Evolutionary conservation across 1,140 invertebrate genomes (phyloP).

Genomic region (Nilaparvata lugens): DNA sequence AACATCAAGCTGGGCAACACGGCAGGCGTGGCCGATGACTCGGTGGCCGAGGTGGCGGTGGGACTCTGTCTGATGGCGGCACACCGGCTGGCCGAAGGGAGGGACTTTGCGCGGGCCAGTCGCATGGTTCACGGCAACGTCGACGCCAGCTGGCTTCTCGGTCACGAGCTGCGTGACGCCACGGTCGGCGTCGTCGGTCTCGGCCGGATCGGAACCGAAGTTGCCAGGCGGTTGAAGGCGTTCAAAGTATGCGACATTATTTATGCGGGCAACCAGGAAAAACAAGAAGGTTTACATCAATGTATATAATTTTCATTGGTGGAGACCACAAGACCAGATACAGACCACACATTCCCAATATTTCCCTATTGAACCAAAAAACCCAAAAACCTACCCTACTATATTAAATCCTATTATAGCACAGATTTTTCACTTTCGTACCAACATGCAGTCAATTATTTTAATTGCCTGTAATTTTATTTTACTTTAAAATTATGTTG

Average conservation of each 20-base stretch:
- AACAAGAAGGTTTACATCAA: no score
- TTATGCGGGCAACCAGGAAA: slow-evolving; percentile 57
- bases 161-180: slow-evolving; percentile 60
- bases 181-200: slow-evolving; percentile 80
- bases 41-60: background rate
- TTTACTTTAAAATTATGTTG: no score
- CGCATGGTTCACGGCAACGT: background rate
- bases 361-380: no score
- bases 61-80: background rate
- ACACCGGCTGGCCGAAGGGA: background rate
- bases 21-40: background rate
- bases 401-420: no score
- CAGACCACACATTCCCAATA: no score
- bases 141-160: slow-evolving; percentile 30
- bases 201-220: slow-evolving; percentile 68
- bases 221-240: slow-evolving; percentile 55
- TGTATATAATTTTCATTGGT: no score
- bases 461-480: no score
- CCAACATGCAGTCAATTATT: no score
- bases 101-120: background rate
- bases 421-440: no score
- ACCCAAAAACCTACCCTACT: no score
- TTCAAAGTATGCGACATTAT: slow-evolving; percentile 62
- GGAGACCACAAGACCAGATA: no score
- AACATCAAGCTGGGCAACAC: background rate